Conservation (phyloP, 2,797 vertebrate species). For the Pantherophis alleghaniensis region DNA sequence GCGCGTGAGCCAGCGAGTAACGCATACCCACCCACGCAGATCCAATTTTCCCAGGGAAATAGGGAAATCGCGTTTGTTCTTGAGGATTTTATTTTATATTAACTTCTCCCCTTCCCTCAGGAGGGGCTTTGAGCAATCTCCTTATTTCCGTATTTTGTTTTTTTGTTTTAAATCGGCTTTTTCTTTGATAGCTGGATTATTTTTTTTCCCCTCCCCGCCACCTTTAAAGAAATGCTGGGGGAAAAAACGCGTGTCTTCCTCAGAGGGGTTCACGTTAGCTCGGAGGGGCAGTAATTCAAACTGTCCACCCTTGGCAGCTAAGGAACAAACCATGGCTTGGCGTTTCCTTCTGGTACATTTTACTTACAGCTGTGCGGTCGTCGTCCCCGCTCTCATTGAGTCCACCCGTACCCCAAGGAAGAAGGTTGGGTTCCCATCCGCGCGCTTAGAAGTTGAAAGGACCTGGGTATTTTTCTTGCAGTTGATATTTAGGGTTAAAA, state of each 20-base stretch:
- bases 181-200: background rate
- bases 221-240: background rate
- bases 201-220: background rate
- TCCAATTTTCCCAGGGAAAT: constrained; percentile 35
- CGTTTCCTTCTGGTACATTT: background rate
- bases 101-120: constrained; percentile 14
- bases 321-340: background rate
- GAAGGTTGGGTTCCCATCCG: background rate
- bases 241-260: background rate
- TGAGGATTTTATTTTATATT: constrained; percentile 51
- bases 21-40: background rate
- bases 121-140: background rate
- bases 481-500: background rate
- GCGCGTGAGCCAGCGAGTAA: too few species aligned
- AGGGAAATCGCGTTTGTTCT: constrained; percentile 39
- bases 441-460: background rate
- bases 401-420: background rate
- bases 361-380: background rate
- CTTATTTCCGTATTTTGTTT: background rate
- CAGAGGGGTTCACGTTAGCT: too few species aligned
- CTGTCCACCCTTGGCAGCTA: background rate
- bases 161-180: background rate
- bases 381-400: too few species aligned
- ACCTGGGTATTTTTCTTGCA: background rate
- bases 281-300: background rate